These are phyloP conservation scores for Podocnemis expansa DNA, from an alignment of 2,113 vertebrate genomes.

Conservation along the genomic window DNA sequence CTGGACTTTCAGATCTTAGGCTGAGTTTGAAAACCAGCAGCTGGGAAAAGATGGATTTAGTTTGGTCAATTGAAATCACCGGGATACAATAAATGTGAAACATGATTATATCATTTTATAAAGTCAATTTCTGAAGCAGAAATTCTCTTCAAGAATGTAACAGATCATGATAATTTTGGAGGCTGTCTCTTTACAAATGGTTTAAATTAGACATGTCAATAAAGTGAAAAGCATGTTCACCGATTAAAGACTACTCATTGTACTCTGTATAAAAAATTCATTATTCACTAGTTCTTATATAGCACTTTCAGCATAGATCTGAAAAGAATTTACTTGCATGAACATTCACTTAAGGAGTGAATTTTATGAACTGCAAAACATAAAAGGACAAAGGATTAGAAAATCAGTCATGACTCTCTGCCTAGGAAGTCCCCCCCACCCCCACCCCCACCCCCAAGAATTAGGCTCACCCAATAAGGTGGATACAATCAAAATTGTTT, in stretches of 20 bases:
- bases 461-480: slow-evolving; percentile 44
- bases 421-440: neutral
- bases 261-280: too few relatives aligned
- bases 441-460: too few relatives aligned
- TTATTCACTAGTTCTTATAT: neutral
- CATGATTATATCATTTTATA: neutral
- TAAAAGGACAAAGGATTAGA: neutral
- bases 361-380: slow-evolving; percentile 7
- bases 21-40: neutral
- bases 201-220: slow-evolving; percentile 47
- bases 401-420: slow-evolving; percentile 38
- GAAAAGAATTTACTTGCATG: neutral
- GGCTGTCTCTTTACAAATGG: neutral
- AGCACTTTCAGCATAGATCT: neutral
- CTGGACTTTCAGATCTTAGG: neutral
- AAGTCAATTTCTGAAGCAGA: slow-evolving; percentile 38
- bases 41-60: neutral
- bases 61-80: neutral
- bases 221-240: slow-evolving; percentile 51
- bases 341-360: slow-evolving; percentile 1
- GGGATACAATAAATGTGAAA: neutral
- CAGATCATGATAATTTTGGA: slow-evolving; percentile 20
- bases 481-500: slow-evolving; percentile 51
- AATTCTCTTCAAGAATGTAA: neutral
- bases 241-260: too few relatives aligned